Percentiles rank a stretch among this genome's conserved stretches.
phyloP scores from a whole-genome alignment of 2,113 vertebrate species.

The Chionodraco myersi region DNA sequence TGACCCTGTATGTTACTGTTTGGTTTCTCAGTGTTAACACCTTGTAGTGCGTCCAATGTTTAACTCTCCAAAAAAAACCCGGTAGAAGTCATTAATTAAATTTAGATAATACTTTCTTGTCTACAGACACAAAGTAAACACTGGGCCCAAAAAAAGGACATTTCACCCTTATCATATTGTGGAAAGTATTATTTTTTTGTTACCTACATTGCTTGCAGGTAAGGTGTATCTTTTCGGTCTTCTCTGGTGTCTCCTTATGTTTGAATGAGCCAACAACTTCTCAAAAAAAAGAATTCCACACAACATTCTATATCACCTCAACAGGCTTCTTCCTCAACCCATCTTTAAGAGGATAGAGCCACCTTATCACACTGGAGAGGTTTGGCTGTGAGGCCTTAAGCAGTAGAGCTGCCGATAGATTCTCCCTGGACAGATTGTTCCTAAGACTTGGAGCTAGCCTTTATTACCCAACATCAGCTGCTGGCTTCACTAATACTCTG shows the following conservation, averaged over 20 bases:
- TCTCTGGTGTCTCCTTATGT: neutral
- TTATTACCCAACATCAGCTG: neutral
- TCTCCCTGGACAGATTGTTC: slow-evolving; percentile 15
- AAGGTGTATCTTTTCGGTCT: neutral
- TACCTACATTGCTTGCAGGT: neutral
- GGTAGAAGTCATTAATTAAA: neutral
- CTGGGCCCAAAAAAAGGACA: neutral
- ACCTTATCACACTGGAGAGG: neutral
- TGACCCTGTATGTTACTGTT: neutral
- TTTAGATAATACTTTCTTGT: neutral
- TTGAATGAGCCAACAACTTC: neutral
- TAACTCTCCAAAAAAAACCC: neutral
- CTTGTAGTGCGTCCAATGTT: no score
- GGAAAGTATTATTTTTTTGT: neutral
- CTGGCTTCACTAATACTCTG: no score
- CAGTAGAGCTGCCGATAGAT: neutral
- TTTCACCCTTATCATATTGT: neutral
- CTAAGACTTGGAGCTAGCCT: fast-evolving
- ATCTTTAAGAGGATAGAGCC: neutral
- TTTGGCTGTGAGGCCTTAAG: slow-evolving; percentile 19
- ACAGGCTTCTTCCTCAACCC: neutral
- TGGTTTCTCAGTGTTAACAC: neutral
- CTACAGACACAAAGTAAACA: neutral
- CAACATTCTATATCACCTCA: neutral
- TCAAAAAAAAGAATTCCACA: neutral